These are phyloP conservation scores for Scleropages formosus DNA, from an alignment of 2,797 vertebrate genomes.

Conservation along the genomic window DNA sequence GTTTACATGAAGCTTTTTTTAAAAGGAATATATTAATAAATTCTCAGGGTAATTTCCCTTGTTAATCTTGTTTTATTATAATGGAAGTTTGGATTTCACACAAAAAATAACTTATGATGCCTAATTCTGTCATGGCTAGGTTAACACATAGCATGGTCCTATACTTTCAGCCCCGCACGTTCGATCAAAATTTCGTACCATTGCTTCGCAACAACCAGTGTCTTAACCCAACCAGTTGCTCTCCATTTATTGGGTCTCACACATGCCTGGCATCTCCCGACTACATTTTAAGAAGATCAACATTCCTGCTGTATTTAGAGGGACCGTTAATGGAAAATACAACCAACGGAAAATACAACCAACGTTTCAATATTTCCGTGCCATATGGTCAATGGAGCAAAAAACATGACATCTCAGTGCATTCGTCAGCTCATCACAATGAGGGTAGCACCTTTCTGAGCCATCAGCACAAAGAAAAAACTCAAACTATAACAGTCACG, in stretches of 20 bases:
- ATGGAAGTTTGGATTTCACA: slow-evolving; percentile 15
- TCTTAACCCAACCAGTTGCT: neutral
- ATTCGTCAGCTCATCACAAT: neutral
- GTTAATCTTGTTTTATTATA: neutral
- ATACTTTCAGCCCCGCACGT: neutral
- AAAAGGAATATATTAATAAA: too few species aligned
- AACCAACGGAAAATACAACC: slow-evolving; percentile 3
- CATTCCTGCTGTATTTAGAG: slow-evolving; percentile 64
- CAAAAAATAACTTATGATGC: neutral
- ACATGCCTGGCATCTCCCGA: slow-evolving; percentile 46
- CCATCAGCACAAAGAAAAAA: neutral
- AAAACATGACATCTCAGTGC: neutral
- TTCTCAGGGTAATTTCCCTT: too few species aligned
- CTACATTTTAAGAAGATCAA: slow-evolving; percentile 63
- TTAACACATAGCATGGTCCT: neutral
- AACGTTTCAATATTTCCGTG: neutral
- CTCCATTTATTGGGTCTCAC: slow-evolving; percentile 29
- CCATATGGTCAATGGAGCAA: neutral
- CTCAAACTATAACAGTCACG: neutral
- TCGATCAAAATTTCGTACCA: neutral
- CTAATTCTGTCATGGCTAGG: slow-evolving; percentile 4
- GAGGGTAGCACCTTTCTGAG: neutral
- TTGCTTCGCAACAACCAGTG: neutral
- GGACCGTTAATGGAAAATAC: slow-evolving; percentile 21
- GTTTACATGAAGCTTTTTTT: too few species aligned